Conservation (phyloP, 2,888 invertebrate species). For the Idaea biselata region DNA sequence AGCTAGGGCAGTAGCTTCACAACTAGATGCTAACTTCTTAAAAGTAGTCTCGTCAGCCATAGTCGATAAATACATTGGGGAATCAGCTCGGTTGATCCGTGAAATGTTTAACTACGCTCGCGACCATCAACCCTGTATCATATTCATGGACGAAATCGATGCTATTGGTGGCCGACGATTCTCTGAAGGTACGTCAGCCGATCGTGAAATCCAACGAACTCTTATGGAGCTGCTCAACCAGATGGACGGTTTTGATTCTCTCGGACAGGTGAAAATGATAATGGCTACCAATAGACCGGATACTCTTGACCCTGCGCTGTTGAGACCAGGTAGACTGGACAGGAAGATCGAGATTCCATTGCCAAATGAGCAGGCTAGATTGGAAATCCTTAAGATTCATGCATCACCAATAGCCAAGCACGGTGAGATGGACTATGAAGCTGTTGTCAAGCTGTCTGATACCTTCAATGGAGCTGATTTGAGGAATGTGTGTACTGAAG, state of each 20-base stretch:
- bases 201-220: conserved; percentile 99
- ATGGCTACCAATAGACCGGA: conserved; percentile 99
- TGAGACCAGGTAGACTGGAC: conserved; percentile 97
- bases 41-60: conserved; percentile 99
- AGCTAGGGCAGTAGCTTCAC: conserved; percentile 99
- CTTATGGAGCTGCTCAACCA: conserved; percentile 98
- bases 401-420: conserved; percentile 97
- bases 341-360: conserved; percentile 99
- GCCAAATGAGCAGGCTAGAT: conserved; percentile 97
- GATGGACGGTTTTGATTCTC: conserved; percentile 99
- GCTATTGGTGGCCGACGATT: conserved; percentile 99
- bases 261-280: conserved; percentile 99
- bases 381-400: conserved; percentile 99
- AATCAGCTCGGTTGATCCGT: conserved; percentile 97
- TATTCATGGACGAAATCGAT: conserved; percentile 99
- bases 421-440: conserved; percentile 99
- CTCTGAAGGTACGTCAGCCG: conserved; percentile 99
- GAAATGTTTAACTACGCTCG: conserved; percentile 99
- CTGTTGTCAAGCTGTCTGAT: conserved; percentile 98
- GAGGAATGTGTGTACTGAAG: conserved; percentile 99
- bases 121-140: conserved; percentile 99
- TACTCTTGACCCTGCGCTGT: conserved; percentile 97
- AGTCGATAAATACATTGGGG: conserved; percentile 99
- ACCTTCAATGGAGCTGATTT: conserved; percentile 99
- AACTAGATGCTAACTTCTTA: conserved; percentile 98